Base-by-base conservation (phyloP, 1,140 invertebrate genomes). In the Lerema accius region DNA sequence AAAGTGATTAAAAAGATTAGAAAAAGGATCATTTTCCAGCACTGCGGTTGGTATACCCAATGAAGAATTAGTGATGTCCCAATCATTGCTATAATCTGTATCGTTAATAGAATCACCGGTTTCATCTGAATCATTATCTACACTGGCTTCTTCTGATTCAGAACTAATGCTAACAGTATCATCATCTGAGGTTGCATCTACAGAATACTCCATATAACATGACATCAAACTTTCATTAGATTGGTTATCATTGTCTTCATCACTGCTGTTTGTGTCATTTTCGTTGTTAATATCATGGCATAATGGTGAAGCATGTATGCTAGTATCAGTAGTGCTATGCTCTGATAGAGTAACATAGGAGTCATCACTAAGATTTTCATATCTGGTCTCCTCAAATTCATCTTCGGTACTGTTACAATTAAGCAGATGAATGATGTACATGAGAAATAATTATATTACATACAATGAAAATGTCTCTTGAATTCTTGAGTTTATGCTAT, bases 261-360 rank as follows among this genome's bases (percentile, higher is more conserved):
- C 7, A 0, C 4, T 16, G 11, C 15, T 13, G 35, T 51, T 51
- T 0, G 0, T 7, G 9, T n/a, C n/a, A n/a, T n/a, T n/a, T n/a
- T n/a, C n/a, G n/a, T n/a, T n/a, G n/a, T n/a, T n/a, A n/a, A n/a
- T n/a, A n/a, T n/a, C n/a, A n/a, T n/a, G n/a, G n/a, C 3, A 9
- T 9, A 32, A 11, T 3, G 15, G 32, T 1, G 49, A 51, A 0
- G 17, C 15, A n/a, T 39, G 32, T 10, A 84, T 70, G 16, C 78
- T 81, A 0, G 81, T 84, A 43, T 86, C 83, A 0, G 78, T 74
- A 0, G 80, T 86, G 16, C 67, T 83, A 16, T 76, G 49, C 48
- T 82, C 80, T 0, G 80, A 85, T 53, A 82, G 49, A 0, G 81
- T 84, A 0, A 51, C 73, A 63, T 79, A 80, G 0, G 75, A 76